phyloP scores from a whole-genome alignment of 2,888 invertebrate species.

The Heliconius charithonia region DNA sequence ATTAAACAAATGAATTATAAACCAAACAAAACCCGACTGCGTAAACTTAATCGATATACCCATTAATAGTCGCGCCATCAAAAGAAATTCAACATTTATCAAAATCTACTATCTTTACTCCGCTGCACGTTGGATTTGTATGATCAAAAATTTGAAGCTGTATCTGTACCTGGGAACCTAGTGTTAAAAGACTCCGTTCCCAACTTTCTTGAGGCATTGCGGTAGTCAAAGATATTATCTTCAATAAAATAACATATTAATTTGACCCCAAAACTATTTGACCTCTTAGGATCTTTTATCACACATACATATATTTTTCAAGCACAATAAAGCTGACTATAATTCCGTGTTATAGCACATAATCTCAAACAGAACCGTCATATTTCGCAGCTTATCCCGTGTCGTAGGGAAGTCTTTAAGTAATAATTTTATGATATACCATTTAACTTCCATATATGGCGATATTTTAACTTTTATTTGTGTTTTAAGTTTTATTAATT shows the following conservation, averaged over 20 bases:
- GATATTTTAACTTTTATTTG: slow-evolving; percentile 28
- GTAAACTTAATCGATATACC: too few species aligned
- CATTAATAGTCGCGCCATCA: too few species aligned
- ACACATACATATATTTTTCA: slow-evolving; percentile 15
- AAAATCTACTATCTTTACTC: too few species aligned
- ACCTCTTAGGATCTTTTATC: slow-evolving; percentile 32
- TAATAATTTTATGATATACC: slow-evolving; percentile 70
- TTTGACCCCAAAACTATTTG: not conserved
- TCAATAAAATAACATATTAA: not conserved
- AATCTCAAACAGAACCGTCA: slow-evolving; percentile 53
- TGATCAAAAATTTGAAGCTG: too few species aligned
- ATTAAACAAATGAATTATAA: too few species aligned
- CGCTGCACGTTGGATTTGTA: too few species aligned
- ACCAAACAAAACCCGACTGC: too few species aligned
- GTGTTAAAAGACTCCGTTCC: not conserved
- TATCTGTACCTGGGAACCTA: not conserved
- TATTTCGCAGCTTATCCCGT: slow-evolving; percentile 63
- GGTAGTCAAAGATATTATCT: not conserved
- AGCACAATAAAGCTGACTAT: slow-evolving; percentile 42
- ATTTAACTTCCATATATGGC: slow-evolving; percentile 49
- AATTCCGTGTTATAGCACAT: slow-evolving; percentile 54
- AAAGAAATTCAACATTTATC: too few species aligned
- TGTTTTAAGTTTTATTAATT: slow-evolving; percentile 3
- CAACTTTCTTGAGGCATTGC: not conserved
- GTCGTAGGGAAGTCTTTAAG: slow-evolving; percentile 64